phyloP scores from a whole-genome alignment of 2,797 vertebrate species.

The Cuniculus paca region DNA sequence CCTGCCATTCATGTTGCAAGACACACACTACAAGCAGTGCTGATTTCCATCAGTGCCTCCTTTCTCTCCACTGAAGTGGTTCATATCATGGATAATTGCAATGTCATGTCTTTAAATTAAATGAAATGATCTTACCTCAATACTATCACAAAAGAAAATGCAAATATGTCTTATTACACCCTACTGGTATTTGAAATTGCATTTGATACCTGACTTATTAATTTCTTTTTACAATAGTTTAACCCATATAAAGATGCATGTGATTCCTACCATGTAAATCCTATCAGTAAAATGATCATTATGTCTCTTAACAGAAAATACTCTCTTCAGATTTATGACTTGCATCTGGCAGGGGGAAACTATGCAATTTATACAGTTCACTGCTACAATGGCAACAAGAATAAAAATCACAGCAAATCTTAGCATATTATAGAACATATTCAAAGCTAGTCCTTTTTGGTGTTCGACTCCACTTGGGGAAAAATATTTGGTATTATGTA shows the following conservation, averaged over 20 bases:
- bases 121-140: slow-evolving; percentile 57
- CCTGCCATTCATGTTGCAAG: not conserved
- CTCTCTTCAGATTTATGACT: slow-evolving; percentile 74
- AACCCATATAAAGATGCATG: slow-evolving; percentile 65
- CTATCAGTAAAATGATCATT: slow-evolving; percentile 74
- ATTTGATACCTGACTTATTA: slow-evolving; percentile 74
- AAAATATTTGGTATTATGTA: not conserved
- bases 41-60: not conserved
- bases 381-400: slow-evolving; percentile 65
- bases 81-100: not conserved
- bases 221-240: slow-evolving; percentile 70
- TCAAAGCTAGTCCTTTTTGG: slow-evolving; percentile 35
- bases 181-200: slow-evolving; percentile 68
- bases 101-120: slow-evolving; percentile 49
- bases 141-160: slow-evolving; percentile 67
- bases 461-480: not conserved
- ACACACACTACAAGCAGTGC: not conserved
- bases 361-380: slow-evolving; percentile 55
- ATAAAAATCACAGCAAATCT: slow-evolving; percentile 55
- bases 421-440: slow-evolving; percentile 39
- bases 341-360: slow-evolving; percentile 69
- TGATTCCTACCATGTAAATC: slow-evolving; percentile 69
- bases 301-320: slow-evolving; percentile 74
- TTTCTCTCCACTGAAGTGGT: not conserved
- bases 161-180: slow-evolving; percentile 68